Conservation (phyloP, 2,113 vertebrate species). For the Acanthisitta chloris region DNA sequence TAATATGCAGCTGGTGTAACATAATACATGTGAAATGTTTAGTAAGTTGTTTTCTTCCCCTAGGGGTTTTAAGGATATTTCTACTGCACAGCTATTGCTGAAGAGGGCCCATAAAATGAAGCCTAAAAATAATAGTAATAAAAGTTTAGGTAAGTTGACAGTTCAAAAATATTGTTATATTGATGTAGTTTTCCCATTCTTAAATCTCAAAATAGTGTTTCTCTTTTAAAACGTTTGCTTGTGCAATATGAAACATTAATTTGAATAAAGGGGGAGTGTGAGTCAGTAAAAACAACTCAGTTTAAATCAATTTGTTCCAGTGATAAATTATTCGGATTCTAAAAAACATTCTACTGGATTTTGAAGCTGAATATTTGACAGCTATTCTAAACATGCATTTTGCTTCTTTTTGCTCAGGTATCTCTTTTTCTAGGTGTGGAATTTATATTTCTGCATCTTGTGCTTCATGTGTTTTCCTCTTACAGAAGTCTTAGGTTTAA, state of each 20-base stretch:
- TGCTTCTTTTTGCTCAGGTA: neutral
- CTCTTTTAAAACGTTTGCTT: neutral
- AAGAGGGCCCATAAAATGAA: constrained; percentile 93
- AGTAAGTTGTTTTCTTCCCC: constrained; percentile 41
- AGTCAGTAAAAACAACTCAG: neutral
- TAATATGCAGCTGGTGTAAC: neutral
- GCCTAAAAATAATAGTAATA: constrained; percentile 73
- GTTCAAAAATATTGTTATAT: neutral
- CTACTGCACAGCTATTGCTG: constrained; percentile 88
- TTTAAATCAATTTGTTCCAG: neutral
- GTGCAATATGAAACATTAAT: neutral
- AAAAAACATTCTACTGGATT: neutral
- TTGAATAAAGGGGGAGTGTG: neutral
- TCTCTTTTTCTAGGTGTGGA: neutral
- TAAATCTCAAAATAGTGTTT: neutral
- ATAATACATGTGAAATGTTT: neutral
- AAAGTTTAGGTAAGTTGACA: constrained; percentile 77
- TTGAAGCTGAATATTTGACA: neutral
- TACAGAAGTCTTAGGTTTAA: neutral
- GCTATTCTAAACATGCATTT: neutral
- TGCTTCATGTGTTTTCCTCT: neutral
- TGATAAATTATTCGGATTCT: neutral
- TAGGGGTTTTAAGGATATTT: constrained; percentile 88
- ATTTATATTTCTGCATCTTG: neutral
- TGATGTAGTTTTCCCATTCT: neutral